phyloP scores from a whole-genome alignment of 1,140 invertebrate genomes.

The Aleiodes sp. region DNA sequence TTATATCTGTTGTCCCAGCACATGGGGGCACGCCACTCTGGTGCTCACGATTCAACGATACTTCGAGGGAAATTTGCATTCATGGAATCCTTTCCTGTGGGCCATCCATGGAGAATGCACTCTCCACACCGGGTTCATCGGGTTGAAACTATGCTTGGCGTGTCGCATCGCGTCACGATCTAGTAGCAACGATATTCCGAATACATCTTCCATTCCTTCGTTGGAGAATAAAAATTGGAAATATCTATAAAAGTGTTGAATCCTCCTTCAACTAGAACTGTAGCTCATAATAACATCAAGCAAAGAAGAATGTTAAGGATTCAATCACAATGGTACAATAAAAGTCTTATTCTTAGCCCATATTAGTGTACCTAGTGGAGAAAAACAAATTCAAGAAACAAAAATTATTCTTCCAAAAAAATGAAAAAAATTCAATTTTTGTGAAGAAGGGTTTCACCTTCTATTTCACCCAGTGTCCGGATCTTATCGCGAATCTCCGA shows the following conservation, averaged over 20 bases:
- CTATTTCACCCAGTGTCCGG: slow-evolving; percentile 33
- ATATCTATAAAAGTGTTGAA: not conserved
- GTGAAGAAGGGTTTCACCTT: slow-evolving; percentile 21
- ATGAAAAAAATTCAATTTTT: too few relatives aligned
- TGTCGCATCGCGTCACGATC: slow-evolving; percentile 15
- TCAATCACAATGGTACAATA: too few relatives aligned
- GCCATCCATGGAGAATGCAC: slow-evolving; percentile 27
- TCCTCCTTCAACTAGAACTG: too few relatives aligned
- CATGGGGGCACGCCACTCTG: slow-evolving; percentile 11
- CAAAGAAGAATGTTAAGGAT: too few relatives aligned
- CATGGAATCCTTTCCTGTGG: slow-evolving; percentile 58
- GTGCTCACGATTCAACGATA: slow-evolving; percentile 60
- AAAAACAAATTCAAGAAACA: too few relatives aligned
- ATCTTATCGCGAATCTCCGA: slow-evolving; percentile 46
- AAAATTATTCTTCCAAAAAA: too few relatives aligned
- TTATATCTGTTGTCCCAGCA: slow-evolving; percentile 12
- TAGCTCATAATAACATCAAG: too few relatives aligned
- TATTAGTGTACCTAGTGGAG: too few relatives aligned
- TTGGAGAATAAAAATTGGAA: not conserved
- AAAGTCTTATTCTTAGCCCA: too few relatives aligned
- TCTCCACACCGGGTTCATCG: slow-evolving; percentile 5
- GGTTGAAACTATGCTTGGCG: slow-evolving; percentile 9
- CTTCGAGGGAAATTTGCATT: slow-evolving; percentile 60
- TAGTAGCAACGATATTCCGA: slow-evolving; percentile 11
- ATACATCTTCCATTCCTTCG: not conserved